Percentiles rank a stretch among this genome's conserved stretches.
Evolutionary conservation across 2,888 invertebrate genomes (phyloP).

Genomic region (Zygaena filipendulae): DNA sequence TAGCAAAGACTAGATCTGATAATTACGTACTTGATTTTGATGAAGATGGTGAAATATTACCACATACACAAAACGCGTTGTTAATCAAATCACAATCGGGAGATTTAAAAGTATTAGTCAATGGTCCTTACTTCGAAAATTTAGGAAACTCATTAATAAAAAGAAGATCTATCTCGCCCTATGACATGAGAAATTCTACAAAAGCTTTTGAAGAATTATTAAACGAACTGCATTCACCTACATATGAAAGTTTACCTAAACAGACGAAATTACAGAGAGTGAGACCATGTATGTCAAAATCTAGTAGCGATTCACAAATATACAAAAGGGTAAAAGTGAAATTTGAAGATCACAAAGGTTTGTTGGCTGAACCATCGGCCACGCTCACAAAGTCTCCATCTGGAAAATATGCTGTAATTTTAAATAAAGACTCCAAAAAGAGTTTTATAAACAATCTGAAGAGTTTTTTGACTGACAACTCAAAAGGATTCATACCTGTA

Average conservation of each 20-base stretch:
- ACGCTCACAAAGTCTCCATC: slow-evolving; percentile 26
- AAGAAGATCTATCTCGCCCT: slow-evolving; percentile 9
- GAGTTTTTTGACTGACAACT: slow-evolving; percentile 22
- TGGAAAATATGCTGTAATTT: slow-evolving; percentile 29
- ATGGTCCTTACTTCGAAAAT: slow-evolving; percentile 15
- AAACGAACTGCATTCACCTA: slow-evolving; percentile 16
- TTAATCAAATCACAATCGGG: slow-evolving; percentile 31
- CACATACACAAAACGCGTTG: slow-evolving; percentile 23
- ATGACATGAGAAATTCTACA: slow-evolving; percentile 16
- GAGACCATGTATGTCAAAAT: slow-evolving; percentile 17
- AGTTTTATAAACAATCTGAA: slow-evolving; percentile 30
- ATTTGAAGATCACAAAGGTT: slow-evolving; percentile 17
- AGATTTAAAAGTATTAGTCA: slow-evolving; percentile 28
- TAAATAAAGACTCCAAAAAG: slow-evolving; percentile 33
- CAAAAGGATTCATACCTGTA: slow-evolving; percentile 25
- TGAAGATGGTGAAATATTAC: slow-evolving; percentile 11
- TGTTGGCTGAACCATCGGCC: slow-evolving; percentile 19
- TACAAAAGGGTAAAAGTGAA: slow-evolving; percentile 22
- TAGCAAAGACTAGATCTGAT: slow-evolving; percentile 29
- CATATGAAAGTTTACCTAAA: slow-evolving; percentile 11
- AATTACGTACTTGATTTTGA: slow-evolving; percentile 27
- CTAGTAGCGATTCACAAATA: slow-evolving; percentile 28
- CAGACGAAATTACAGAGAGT: slow-evolving; percentile 12
- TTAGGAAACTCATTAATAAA: slow-evolving; percentile 4
- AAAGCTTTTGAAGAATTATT: slow-evolving; percentile 22